Base-by-base conservation (phyloP, 53 echinoderm and acorn worm genomes). In the Hippasteria phrygiana region DNA sequence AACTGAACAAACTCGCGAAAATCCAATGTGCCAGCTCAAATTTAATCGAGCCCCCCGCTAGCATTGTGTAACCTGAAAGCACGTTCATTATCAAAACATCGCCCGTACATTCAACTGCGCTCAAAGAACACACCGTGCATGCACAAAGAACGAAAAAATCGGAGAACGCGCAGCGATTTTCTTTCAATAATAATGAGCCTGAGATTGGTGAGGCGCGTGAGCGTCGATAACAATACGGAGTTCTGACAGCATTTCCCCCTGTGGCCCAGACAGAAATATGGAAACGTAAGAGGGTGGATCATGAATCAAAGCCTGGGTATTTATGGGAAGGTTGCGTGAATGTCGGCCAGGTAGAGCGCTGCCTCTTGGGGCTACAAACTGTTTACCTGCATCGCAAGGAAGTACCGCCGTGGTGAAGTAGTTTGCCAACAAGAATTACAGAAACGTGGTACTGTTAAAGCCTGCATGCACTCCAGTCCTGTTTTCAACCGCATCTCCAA, bases 31-130 rank as follows among this genome's bases (percentile, higher is more conserved):
- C 26, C 59, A 59, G 59, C 59, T 59, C 59, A 50, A 75, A 48
- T 73, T 75, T 8, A 75, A 50, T 47, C 33, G 27, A 75, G 50
- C 47, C 75, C 24, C 59, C 47, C 36, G 36, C 47, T 31, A 33
- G 75, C 75, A 24, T 75, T 75, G 12, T 56, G 12, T 37, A 67
- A 43, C 36, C 51, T 46, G 85, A 62, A 63, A 43, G 81, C 45
- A 65, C 40, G 17, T 32, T 63, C 81, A 64, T 47, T 81, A 62
- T 81, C 65, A 42, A 81, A 81, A 64, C 43, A 64, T 31, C 45
- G 40, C 40, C 78, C 70, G 38, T 17, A 22, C 34, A 67, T n/a
- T n/a, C n/a, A n/a, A n/a, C n/a, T n/a, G n/a, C 59, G 17, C 26
- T 59, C 59, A 66, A 33, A 33, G 34, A 33, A 47, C 47, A 47